A percentile compares a stretch with the other conserved stretches of the same genome.
These are phyloP conservation scores for Dolichotis patagonum DNA, from an alignment of 2,113 vertebrate genomes.

Conservation along the genomic window DNA sequence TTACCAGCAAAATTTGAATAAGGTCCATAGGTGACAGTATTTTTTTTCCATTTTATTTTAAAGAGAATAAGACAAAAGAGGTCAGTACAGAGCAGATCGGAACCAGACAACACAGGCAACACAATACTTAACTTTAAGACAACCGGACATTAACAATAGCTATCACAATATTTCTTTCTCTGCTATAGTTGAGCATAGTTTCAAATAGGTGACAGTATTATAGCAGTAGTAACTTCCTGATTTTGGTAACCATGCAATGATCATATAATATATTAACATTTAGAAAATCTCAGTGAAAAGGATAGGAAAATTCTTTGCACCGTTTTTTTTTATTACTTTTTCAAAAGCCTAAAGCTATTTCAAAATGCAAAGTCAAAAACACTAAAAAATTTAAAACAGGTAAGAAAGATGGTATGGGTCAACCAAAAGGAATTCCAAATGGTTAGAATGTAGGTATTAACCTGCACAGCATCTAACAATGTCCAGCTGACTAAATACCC, in stretches of 20 bases:
- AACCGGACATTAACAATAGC: too few relatives aligned
- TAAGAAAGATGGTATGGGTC: neutral
- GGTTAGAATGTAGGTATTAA: neutral
- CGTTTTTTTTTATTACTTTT: neutral
- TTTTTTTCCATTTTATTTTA: too few relatives aligned
- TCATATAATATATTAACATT: neutral
- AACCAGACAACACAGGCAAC: too few relatives aligned
- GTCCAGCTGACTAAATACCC: too few relatives aligned
- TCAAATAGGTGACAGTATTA: too few relatives aligned
- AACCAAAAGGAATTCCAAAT: neutral
- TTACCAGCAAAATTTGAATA: neutral
- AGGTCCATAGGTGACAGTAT: neutral
- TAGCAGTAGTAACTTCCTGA: neutral
- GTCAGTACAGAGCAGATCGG: too few relatives aligned
- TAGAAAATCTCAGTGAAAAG: conserved; percentile 30
- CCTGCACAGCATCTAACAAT: neutral
- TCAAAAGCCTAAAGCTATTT: conserved; percentile 49
- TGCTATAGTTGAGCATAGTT: too few relatives aligned
- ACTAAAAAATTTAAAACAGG: neutral
- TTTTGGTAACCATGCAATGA: neutral
- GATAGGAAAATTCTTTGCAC: neutral
- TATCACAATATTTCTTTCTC: too few relatives aligned
- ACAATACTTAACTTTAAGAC: too few relatives aligned
- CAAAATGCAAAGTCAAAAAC: conserved; percentile 36
- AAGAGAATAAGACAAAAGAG: too few relatives aligned